Evolutionary conservation across 2,113 vertebrate genomes (phyloP), one percentile per base, ranked within the genome.

Genomic region (Entelurus aequoreus): DNA sequence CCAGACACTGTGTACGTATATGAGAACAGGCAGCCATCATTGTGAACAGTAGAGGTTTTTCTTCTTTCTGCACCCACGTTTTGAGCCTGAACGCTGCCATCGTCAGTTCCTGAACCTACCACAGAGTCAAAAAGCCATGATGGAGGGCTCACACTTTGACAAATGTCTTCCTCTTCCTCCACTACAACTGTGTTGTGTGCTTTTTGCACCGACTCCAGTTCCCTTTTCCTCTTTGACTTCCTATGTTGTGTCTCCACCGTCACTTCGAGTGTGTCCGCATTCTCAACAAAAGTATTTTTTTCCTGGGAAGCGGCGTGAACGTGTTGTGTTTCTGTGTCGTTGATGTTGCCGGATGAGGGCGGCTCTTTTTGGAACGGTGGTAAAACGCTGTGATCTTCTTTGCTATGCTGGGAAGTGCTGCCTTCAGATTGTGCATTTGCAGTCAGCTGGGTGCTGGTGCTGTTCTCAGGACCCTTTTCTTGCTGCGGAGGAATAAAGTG

Each of bases 71-170:
- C 8, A 6, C 2, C 5, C 4, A 2, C 11, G 1, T 21, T 14
- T 15, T 37, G 44, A 14, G 2, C 15, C 35, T 2, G 48, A 4
- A 12, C 21, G 61, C 9, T 36, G n/a, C 9, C 5, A 1, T 54
- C 56, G 6, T 60, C 14, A 0, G 48, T n/a, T 9, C 50, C 13
- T 2, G 40, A 46, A 1, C 28, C 36, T 0, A 37, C 0, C 37
- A 37, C 65, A 6, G 63, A 48, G 48, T 87, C 72, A 16, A 83
- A 79, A 13, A 86, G 71, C 84, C 86, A 86, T 0, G 83, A 87
- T 1, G 78, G 83, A 15, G 74, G 81, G 6, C 76, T 83, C 10
- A 14, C 1, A n/a, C 19, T 54, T 6, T 42, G 0, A 12, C 13
- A 38, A 28, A n/a, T 56, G 1, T 50, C 59, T 2, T 50, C 69